Conservation (phyloP, 1,140 invertebrate genomes). For the Nephotettix cincticeps region DNA sequence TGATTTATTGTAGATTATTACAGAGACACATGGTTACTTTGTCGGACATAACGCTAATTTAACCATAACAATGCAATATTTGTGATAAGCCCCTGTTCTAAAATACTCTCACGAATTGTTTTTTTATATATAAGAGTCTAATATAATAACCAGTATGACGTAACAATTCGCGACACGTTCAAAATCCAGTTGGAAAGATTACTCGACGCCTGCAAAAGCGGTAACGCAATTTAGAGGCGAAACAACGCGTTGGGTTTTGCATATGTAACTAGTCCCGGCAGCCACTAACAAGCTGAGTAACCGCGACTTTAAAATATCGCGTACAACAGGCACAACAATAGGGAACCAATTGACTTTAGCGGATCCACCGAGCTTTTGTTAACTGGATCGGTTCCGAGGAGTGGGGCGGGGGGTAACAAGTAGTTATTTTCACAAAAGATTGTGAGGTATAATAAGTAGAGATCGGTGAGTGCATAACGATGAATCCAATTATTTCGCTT, state of each 20-base stretch:
- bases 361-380: conserved; percentile 7
- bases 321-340: no score
- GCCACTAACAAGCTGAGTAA: no score
- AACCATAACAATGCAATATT: no score
- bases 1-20: no score
- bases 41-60: no score
- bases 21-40: no score
- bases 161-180: no score
- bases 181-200: background rate
- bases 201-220: background rate
- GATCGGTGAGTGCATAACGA: conserved; percentile 2
- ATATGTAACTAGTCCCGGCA: conserved; percentile 5
- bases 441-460: conserved; percentile 5
- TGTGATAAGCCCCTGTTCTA: no score
- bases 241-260: background rate
- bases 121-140: no score
- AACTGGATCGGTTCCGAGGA: background rate
- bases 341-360: conserved; percentile 5
- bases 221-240: background rate
- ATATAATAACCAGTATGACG: no score
- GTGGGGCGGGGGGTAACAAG: background rate
- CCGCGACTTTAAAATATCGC: no score
- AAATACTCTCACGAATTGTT: no score
- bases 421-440: conserved; percentile 9
- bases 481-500: conserved; percentile 22